phyloP scores from a whole-genome alignment of 2,797 vertebrate species.

The Limnodromus scolopaceus region DNA sequence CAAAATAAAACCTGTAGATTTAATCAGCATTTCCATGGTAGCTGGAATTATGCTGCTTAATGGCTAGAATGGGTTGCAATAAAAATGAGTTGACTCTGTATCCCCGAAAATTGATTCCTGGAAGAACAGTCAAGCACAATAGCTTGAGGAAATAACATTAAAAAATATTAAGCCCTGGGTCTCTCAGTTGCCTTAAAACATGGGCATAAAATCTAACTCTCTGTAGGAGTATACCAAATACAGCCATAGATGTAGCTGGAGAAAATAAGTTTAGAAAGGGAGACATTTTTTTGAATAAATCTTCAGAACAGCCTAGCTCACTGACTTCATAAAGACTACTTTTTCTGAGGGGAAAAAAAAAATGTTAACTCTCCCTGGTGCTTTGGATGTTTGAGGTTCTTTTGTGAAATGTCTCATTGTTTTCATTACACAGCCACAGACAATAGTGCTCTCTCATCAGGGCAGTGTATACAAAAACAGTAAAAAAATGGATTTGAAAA shows the following conservation, averaged over 20 bases:
- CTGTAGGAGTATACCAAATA: background rate
- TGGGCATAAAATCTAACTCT: conserved; percentile 5
- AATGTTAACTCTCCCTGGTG: background rate
- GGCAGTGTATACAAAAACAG: background rate
- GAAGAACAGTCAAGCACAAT: conserved; percentile 32
- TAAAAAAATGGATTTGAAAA: background rate
- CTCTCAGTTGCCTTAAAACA: conserved; percentile 7
- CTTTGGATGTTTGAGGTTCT: background rate
- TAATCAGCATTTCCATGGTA: conserved; percentile 43
- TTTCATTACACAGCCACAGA: background rate
- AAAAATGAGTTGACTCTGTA: conserved; percentile 23
- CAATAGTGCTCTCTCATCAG: background rate
- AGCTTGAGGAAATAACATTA: conserved; percentile 28
- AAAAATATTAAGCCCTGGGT: background rate
- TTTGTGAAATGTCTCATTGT: background rate
- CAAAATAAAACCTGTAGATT: conserved; percentile 19
- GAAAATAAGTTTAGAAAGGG: background rate
- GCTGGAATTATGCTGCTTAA: conserved; percentile 45
- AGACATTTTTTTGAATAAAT: background rate
- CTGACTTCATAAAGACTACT: background rate
- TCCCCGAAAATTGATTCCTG: conserved; percentile 32
- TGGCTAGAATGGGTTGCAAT: conserved; percentile 9
- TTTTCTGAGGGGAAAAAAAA: no score
- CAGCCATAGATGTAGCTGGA: background rate
- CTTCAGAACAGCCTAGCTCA: background rate